Conservation (phyloP, 1,140 invertebrate genomes). For the Drosophila sp. region DNA sequence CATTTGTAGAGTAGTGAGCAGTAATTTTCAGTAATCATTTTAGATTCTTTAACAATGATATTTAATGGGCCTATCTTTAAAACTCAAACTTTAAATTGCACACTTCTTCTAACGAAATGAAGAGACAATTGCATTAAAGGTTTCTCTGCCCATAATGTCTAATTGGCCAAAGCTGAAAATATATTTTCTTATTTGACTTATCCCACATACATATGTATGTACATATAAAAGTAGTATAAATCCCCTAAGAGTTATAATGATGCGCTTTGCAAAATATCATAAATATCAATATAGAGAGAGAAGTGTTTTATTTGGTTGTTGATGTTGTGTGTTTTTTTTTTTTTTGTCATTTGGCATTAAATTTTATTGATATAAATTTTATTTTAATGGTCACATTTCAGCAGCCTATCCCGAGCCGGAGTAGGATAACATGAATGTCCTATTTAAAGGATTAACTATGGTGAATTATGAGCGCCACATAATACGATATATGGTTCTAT, state of each 20-base stretch:
- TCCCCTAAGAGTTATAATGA: conserved; percentile 71
- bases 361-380: conserved; percentile 78
- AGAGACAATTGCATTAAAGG: not conserved
- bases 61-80: too few relatives aligned
- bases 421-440: conserved; percentile 79
- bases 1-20: too few relatives aligned
- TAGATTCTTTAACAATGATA: too few relatives aligned
- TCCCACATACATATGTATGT: not conserved
- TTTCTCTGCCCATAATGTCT: not conserved
- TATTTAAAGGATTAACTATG: conserved; percentile 79
- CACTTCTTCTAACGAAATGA: not conserved
- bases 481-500: conserved; percentile 56
- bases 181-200: conserved; percentile 3
- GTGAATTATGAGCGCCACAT: conserved; percentile 77
- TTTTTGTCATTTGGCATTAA: conserved; percentile 47
- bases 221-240: conserved; percentile 38
- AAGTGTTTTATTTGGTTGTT: conserved; percentile 31
- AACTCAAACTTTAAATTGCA: too few relatives aligned
- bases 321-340: conserved; percentile 1
- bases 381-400: conserved; percentile 76
- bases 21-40: too few relatives aligned
- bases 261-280: conserved; percentile 75
- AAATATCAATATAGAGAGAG: conserved; percentile 74
- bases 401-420: conserved; percentile 1
- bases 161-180: not conserved